These are phyloP conservation scores for Drosophila mimica DNA, from an alignment of 2,888 invertebrate genomes.

Conservation along the genomic window DNA sequence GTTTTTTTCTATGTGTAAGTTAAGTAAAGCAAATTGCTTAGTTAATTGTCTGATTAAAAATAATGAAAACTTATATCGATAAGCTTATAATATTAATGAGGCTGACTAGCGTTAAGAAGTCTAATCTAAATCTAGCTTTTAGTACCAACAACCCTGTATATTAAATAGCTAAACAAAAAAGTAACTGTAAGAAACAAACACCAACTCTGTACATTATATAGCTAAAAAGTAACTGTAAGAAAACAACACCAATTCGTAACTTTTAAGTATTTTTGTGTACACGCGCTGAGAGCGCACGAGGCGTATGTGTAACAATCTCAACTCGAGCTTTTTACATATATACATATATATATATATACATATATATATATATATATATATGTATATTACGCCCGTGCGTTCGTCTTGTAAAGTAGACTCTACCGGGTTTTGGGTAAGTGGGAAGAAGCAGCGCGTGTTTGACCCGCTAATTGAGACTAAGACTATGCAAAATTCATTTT, in stretches of 20 bases:
- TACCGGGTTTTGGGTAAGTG: constrained; percentile 23
- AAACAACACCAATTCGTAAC: constrained; percentile 65
- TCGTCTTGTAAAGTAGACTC: constrained; percentile 38
- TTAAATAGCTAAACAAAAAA: constrained; percentile 39
- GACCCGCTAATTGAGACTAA: constrained; percentile 64
- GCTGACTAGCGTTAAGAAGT: constrained; percentile 77
- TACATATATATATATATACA: too few species aligned
- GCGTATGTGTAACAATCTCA: constrained; percentile 51
- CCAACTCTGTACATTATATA: constrained; percentile 33
- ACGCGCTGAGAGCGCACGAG: constrained; percentile 48
- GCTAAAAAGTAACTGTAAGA: constrained; percentile 59
- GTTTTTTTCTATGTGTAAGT: constrained; percentile 46
- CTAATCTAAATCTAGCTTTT: constrained; percentile 32
- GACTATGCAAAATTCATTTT: constrained; percentile 72
- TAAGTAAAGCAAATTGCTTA: constrained; percentile 48
- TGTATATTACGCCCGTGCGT: constrained; percentile 12
- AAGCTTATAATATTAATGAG: constrained; percentile 80
- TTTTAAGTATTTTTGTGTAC: constrained; percentile 58
- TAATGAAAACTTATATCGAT: constrained; percentile 48
- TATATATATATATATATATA: neutral
- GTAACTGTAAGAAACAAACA: constrained; percentile 54
- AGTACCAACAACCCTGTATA: constrained; percentile 29
- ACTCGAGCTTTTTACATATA: neutral
- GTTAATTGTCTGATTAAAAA: constrained; percentile 61
- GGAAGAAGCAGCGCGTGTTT: constrained; percentile 42